Conservation (phyloP, 2,797 vertebrate species). For the Tokudaia tokunoshimensis region DNA sequence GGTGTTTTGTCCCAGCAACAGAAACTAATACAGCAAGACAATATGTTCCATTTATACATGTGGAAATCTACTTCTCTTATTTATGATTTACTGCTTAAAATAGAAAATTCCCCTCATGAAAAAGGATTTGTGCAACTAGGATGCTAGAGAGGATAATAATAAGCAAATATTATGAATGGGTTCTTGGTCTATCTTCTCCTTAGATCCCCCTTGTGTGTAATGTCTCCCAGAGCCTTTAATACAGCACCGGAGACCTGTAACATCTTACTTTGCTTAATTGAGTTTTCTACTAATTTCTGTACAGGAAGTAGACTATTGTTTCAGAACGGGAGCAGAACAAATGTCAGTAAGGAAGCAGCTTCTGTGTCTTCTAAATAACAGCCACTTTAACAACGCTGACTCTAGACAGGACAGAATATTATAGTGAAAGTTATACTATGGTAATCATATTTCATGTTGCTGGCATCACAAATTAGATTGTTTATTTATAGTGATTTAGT, state of each 20-base stretch:
- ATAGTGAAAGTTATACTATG: constrained; percentile 34
- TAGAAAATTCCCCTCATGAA: not conserved
- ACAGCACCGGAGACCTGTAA: not conserved
- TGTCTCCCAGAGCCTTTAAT: not conserved
- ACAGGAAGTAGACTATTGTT: not conserved
- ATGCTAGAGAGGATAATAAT: not conserved
- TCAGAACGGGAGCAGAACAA: constrained; percentile 47
- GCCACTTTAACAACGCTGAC: constrained; percentile 50
- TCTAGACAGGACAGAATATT: constrained; percentile 55
- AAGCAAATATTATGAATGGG: constrained; percentile 32
- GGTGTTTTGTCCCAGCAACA: not conserved
- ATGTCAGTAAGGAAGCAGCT: not conserved
- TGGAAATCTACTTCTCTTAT: not conserved
- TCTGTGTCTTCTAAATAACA: constrained; percentile 58
- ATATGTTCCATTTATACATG: not conserved
- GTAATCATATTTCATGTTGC: constrained; percentile 66
- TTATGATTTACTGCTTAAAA: constrained; percentile 25
- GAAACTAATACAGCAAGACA: not conserved
- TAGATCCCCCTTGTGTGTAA: not conserved
- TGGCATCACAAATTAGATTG: constrained; percentile 26
- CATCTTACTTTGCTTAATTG: constrained; percentile 23
- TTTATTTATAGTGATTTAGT: constrained; percentile 67
- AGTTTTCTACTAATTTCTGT: constrained; percentile 42
- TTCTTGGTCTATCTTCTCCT: not conserved
- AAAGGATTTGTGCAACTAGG: not conserved